A percentile compares a stretch with the other conserved stretches of the same genome.
These are phyloP conservation scores for Aptenodytes patagonicus DNA, from an alignment of 2,113 vertebrate genomes.

Conservation along the genomic window DNA sequence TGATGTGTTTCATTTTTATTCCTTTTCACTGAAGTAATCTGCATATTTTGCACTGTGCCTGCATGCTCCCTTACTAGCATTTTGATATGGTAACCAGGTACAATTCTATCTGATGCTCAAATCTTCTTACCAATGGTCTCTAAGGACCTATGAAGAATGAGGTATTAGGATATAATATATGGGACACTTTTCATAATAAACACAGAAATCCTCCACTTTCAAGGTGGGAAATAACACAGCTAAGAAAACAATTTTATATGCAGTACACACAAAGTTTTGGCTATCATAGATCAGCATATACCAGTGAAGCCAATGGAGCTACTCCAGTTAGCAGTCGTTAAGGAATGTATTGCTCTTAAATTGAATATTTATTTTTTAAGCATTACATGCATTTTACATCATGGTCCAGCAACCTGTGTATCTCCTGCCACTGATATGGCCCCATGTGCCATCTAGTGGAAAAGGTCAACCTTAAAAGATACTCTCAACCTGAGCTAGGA, in stretches of 20 bases:
- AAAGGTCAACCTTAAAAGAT: constrained; percentile 45
- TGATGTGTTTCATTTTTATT: neutral
- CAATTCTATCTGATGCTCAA: neutral
- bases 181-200: neutral
- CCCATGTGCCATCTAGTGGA: constrained; percentile 65
- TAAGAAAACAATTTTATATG: neutral
- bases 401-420: neutral
- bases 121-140: neutral
- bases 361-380: neutral
- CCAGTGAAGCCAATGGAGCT: neutral
- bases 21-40: neutral
- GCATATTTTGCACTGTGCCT: neutral
- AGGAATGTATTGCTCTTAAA: neutral
- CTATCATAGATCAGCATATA: neutral
- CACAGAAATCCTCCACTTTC: neutral
- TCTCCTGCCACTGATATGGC: constrained; percentile 1
- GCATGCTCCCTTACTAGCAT: neutral
- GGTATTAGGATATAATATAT: neutral
- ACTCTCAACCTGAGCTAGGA: neutral
- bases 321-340: neutral
- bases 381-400: neutral
- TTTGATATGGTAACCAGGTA: neutral
- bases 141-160: neutral
- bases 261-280: neutral
- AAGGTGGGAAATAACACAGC: neutral